Evolutionary conservation across 2,888 invertebrate genomes (phyloP), one percentile per base, ranked within the genome.

Genomic region (Molanna angustata): DNA sequence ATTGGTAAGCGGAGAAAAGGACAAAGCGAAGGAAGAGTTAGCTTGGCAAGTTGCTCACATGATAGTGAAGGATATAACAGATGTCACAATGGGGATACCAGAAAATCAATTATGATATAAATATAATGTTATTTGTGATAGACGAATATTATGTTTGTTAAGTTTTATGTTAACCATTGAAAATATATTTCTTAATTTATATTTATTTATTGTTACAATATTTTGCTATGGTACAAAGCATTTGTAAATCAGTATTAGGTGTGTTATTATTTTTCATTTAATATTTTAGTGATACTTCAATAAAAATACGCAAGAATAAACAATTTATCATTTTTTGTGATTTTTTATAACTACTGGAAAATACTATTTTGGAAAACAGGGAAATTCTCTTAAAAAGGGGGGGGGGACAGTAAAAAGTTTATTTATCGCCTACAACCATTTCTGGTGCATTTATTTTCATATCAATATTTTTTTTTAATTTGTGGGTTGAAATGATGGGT

Each of bases 1-100:
- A 67, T 82, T 93, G 67, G 90, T 92, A 54, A 87, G 88, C 74
- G 80, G 86, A 62, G 90, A 87, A 48, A 88, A 91, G 66, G 88
- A 92, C 63, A 90, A 89, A 79, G 86, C 87, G 42, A 90, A 95
- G 72, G 95, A 97, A 72, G 95, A 96, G 70, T 87, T 96, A 80
- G 97, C 97, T 3, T 92, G 95, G 89, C 91, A 94, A 76, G 90
- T 96, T 59, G 96, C 97, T 19, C 92, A 94, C 72, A 94, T 94
- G 90, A 97, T 97, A 66, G 88, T 97, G 37, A 91, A 90, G 71
- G 96, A 96, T 77, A 89, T 97, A 55, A 94, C 94, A 35, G 90
- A 83, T 69, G 80, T 94, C 65, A 94, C 94, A 21, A 79, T 90
- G 74, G 77, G 76, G 66, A 77, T 79, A 70, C 76, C 74, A 57